Conservation (phyloP, 1,140 invertebrate genomes). For the Manduca sexta region DNA sequence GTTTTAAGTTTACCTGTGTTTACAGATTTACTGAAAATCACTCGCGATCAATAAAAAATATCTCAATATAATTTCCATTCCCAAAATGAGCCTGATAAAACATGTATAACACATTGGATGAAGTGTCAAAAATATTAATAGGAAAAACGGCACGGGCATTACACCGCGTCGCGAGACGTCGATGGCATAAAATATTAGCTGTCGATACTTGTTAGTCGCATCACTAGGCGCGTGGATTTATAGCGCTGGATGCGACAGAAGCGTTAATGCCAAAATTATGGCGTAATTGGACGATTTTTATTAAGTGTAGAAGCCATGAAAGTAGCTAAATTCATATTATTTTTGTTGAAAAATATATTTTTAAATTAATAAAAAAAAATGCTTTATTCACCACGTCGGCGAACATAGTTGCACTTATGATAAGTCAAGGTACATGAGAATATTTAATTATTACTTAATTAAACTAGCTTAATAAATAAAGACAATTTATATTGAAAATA, state of each 20-base stretch:
- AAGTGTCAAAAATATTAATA: conserved; percentile 19
- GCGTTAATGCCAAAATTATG: not conserved
- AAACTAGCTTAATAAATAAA: too few species aligned
- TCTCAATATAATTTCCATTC: too few species aligned
- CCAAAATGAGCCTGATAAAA: too few species aligned
- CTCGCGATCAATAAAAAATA: too few species aligned
- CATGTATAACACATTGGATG: not conserved
- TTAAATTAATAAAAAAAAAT: too few species aligned
- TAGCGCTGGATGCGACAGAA: not conserved
- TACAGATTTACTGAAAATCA: too few species aligned
- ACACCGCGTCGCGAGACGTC: conserved; percentile 4
- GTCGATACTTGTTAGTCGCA: conserved; percentile 28
- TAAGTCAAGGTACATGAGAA: too few species aligned
- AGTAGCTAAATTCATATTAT: not conserved
- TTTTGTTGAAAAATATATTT: not conserved
- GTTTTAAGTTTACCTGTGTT: too few species aligned
- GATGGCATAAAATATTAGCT: conserved; percentile 26
- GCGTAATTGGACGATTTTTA: not conserved
- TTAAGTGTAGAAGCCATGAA: not conserved
- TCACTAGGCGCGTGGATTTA: conserved; percentile 19
- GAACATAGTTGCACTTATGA: too few species aligned
- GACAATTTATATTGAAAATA: too few species aligned
- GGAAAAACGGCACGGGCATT: conserved; percentile 13
- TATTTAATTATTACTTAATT: too few species aligned
- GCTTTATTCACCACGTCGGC: too few species aligned